phyloP scores from a whole-genome alignment of 2,113 vertebrate genomes.

The human (Homo sapiens) region DNA sequence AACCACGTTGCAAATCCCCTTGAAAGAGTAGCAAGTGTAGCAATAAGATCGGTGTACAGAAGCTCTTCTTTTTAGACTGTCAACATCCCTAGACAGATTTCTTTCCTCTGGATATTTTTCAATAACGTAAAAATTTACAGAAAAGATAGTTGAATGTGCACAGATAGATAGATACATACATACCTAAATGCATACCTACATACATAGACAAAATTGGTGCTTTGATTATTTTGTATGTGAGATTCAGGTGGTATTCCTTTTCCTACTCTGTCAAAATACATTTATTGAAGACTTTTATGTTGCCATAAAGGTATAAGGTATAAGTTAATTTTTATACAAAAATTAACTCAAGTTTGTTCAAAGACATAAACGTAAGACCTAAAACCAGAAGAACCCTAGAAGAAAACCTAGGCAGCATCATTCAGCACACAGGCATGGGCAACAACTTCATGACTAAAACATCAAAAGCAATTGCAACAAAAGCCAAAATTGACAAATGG shows the following conservation, averaged over 20 bases:
- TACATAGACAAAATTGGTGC: background rate
- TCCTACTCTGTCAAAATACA: background rate
- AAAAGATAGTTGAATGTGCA: background rate
- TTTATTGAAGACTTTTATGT: background rate
- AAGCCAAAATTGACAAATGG: no score
- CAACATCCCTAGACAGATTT: background rate
- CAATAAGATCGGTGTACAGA: background rate
- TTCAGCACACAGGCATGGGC: no score
- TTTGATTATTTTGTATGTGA: background rate
- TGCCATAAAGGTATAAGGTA: no score
- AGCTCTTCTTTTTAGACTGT: background rate
- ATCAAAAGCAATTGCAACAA: no score
- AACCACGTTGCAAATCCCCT: background rate
- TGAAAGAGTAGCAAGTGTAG: background rate
- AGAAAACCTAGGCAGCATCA: no score
- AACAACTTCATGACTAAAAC: no score
- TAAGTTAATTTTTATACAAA: no score
- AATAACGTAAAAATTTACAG: background rate
- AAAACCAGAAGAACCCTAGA: no score
- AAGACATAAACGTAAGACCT: no score
- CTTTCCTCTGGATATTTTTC: background rate
- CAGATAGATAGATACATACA: background rate
- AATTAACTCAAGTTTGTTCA: no score
- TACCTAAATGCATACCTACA: background rate
- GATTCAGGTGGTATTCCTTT: background rate